Evolutionary conservation across 2,888 invertebrate species (phyloP).

Genomic region (Andrena bucephala): DNA sequence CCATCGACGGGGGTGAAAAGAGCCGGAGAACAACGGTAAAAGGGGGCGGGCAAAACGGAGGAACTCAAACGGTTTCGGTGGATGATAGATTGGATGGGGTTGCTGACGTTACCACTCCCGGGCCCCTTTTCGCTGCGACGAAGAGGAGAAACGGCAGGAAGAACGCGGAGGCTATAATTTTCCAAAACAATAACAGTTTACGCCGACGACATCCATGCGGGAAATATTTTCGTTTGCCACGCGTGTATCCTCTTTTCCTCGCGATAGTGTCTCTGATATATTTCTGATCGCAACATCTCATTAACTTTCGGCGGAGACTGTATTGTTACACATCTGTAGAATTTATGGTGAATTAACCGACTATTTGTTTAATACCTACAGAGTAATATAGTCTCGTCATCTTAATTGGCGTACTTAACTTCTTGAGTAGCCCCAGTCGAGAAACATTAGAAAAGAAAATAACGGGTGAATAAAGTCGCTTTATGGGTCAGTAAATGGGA

Average conservation of each 20-base stretch:
- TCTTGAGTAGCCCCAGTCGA: too few species aligned
- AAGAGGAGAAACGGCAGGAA: background rate
- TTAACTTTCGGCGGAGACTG: background rate
- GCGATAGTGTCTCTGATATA: background rate
- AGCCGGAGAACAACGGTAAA: slow-evolving; percentile 40
- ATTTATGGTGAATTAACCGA: background rate
- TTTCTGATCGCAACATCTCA: background rate
- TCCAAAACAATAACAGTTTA: slow-evolving; percentile 55
- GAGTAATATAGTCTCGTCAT: too few species aligned
- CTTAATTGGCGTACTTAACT: too few species aligned
- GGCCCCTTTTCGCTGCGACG: background rate
- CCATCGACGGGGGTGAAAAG: slow-evolving; percentile 43
- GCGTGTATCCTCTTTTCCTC: too few species aligned
- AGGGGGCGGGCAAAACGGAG: slow-evolving; percentile 16
- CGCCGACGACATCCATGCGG: slow-evolving; percentile 10
- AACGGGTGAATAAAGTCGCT: too few species aligned
- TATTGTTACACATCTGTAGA: background rate
- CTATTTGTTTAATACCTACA: too few species aligned
- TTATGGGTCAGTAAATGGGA: too few species aligned
- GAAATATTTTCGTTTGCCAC: slow-evolving; percentile 7
- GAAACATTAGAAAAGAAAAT: too few species aligned
- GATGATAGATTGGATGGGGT: slow-evolving; percentile 63
- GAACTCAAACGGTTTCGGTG: slow-evolving; percentile 50
- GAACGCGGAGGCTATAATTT: slow-evolving; percentile 56
- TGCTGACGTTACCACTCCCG: slow-evolving; percentile 31